Evolutionary conservation across 2,797 vertebrate genomes (phyloP), one percentile per base, ranked within the genome.

Genomic region (Poeciliopsis gracilis): DNA sequence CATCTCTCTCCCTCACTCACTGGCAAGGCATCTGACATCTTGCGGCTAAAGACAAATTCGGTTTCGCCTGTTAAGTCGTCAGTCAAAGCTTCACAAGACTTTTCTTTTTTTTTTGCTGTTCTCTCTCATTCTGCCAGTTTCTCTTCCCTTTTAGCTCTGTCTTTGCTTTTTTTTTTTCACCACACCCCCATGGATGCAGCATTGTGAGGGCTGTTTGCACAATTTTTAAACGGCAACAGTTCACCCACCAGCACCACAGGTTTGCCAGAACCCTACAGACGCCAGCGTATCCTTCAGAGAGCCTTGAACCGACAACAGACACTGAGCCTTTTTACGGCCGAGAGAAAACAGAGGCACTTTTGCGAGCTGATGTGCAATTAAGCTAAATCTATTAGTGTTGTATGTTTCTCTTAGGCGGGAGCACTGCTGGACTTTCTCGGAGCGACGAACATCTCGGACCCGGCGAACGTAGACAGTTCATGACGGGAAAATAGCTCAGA

Each of bases 1-100:
- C 61, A 73, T 82, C 82, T 89, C 84, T 84, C 80, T 78, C 82
- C 82, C 90, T 91, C 86, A 84, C 92, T 93, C 86, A 36, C 89
- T 96, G 95, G 95, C 94, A 96, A 91, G 76, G 90, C 95, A 94
- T 95, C 95, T 95, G 94, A 96, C 94, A 88, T 93, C 93, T 94
- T 86, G 83, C 86, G 72, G 93, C 91, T 94, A 94, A 94, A 94
- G 94, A 95, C 93, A 91, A 95, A 94, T 94, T 94, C 88, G 86
- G 92, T 94, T 95, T 95, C 82, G 91, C 91, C 93, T 93, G 94
- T 94, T 95, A 95, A 95, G 91, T 94, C 88, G 90, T 95, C 94
- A 92, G 92, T 95, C 92, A 94, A 93, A 93, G 92, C 93, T 89
- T 89, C 81, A 77, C 87, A 78, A 84, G 90, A 91, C 88, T 85